These are phyloP conservation scores for Rana temporaria DNA, from an alignment of 2,113 vertebrate species.

Conservation along the genomic window DNA sequence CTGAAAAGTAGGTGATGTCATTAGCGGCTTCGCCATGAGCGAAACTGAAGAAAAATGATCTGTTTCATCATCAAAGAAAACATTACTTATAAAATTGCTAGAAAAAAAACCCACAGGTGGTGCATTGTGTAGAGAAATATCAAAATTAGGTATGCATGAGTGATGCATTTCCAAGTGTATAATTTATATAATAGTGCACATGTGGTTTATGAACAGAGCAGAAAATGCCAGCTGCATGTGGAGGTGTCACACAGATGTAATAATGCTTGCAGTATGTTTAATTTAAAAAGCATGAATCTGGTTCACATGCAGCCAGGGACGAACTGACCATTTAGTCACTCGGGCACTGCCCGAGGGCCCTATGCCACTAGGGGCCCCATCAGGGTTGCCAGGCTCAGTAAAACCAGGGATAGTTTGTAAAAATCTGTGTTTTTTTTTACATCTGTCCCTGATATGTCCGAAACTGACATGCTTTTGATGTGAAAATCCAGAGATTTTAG, in stretches of 20 bases:
- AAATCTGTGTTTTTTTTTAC: too few species aligned
- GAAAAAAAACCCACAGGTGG: slow-evolving; percentile 17
- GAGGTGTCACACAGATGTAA: not conserved
- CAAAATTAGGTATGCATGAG: slow-evolving; percentile 15
- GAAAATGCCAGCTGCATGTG: not conserved
- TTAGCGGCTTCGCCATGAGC: not conserved
- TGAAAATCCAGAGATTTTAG: too few species aligned
- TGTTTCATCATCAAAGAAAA: not conserved
- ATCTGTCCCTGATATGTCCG: too few species aligned
- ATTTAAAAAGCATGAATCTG: not conserved
- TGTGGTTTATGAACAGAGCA: not conserved
- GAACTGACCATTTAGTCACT: too few species aligned
- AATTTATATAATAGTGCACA: not conserved
- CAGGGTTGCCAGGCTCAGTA: too few species aligned
- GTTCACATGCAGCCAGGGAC: too few species aligned
- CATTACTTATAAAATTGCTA: slow-evolving; percentile 22
- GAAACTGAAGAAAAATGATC: not conserved
- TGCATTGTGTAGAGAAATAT: not conserved
- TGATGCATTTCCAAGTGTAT: not conserved
- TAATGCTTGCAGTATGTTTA: not conserved
- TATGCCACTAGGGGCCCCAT: too few species aligned
- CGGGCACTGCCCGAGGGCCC: too few species aligned
- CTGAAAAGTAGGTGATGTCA: not conserved
- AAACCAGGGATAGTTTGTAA: too few species aligned
- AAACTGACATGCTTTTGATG: too few species aligned